Evolutionary conservation across 2,888 invertebrate genomes (phyloP).

Genomic region (Eretmocerus hayati): DNA sequence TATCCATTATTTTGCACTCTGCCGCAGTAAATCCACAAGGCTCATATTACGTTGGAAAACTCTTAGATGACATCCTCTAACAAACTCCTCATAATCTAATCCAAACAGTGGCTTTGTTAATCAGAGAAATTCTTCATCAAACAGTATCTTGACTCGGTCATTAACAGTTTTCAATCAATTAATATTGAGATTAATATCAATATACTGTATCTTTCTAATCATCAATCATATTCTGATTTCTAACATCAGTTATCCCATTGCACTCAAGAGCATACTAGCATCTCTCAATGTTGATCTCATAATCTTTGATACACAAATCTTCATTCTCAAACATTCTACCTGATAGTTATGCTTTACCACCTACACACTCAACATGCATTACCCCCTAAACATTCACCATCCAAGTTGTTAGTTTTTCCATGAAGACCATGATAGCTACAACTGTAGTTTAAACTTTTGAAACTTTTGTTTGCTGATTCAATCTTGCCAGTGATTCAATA

Average conservation of each 20-base stretch:
- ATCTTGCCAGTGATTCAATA: slow-evolving; percentile 88
- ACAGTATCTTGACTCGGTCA: slow-evolving; percentile 95
- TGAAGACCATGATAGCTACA: slow-evolving; percentile 96
- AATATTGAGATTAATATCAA: slow-evolving; percentile 78
- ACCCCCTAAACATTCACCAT: slow-evolving; percentile 93
- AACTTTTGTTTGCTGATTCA: slow-evolving; percentile 89
- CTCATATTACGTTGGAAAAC: slow-evolving; percentile 99
- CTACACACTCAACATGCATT: slow-evolving; percentile 92
- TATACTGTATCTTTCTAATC: slow-evolving; percentile 85
- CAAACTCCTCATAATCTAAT: slow-evolving; percentile 98
- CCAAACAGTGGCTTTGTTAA: slow-evolving; percentile 97
- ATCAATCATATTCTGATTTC: slow-evolving; percentile 90
- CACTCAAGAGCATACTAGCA: slow-evolving; percentile 89
- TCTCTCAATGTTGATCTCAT: slow-evolving; percentile 89
- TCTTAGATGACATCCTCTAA: slow-evolving; percentile 95
- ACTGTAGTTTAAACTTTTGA: slow-evolving; percentile 85
- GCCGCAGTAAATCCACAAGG: slow-evolving; percentile 99
- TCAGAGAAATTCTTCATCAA: slow-evolving; percentile 97
- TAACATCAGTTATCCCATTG: slow-evolving; percentile 88
- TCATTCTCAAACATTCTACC: slow-evolving; percentile 81
- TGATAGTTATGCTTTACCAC: slow-evolving; percentile 86
- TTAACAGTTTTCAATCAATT: slow-evolving; percentile 87
- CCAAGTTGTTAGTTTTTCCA: slow-evolving; percentile 95
- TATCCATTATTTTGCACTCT: slow-evolving; percentile 99
- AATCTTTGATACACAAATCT: slow-evolving; percentile 83